Evolutionary conservation across 2,797 vertebrate genomes (phyloP).

Genomic region (Glossophaga mutica): DNA sequence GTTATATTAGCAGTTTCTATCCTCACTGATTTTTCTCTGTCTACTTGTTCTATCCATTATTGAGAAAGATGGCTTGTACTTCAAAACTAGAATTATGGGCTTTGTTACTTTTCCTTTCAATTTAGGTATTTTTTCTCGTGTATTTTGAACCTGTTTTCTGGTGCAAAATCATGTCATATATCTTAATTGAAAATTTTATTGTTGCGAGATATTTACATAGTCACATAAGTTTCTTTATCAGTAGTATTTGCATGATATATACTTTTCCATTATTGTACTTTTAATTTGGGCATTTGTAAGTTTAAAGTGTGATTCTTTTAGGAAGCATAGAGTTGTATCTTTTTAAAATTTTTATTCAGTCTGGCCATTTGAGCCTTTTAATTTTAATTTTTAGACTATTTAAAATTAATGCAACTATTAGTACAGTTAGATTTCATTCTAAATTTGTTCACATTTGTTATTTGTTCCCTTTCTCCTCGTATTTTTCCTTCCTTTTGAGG

Average conservation of each 20-base stretch:
- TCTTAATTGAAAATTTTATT: neutral
- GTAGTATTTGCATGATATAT: neutral
- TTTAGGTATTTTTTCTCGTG: neutral
- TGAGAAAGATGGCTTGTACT: neutral
- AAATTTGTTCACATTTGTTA: neutral
- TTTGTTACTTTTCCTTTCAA: neutral
- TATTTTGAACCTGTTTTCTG: neutral
- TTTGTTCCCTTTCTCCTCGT: neutral
- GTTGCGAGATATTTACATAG: neutral
- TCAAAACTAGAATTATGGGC: neutral
- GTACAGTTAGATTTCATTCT: neutral
- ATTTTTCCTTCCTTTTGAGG: neutral
- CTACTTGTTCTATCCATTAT: neutral
- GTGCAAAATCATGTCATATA: neutral
- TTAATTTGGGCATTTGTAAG: neutral
- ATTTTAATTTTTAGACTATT: neutral
- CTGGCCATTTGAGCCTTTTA: neutral
- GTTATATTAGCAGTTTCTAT: neutral
- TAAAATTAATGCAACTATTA: neutral
- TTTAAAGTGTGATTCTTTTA: neutral
- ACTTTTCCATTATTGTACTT: neutral
- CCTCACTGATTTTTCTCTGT: neutral
- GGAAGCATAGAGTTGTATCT: neutral
- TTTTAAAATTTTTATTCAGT: neutral
- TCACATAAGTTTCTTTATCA: neutral